Base-by-base conservation (phyloP, 2,797 vertebrate genomes). In the Pogonophryne albipinna region DNA sequence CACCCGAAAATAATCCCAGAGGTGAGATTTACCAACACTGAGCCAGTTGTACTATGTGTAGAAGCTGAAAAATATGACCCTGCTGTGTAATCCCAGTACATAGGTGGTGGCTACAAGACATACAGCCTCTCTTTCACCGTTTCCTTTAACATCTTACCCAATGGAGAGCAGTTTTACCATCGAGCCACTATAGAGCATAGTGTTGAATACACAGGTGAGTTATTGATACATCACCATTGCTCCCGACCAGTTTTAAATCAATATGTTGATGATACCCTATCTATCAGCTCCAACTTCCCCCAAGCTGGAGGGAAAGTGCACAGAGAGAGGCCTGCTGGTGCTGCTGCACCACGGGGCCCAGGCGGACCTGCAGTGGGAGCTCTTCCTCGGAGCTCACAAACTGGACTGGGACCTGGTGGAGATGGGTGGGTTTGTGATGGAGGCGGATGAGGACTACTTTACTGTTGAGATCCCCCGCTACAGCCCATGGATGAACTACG, bases 391-490 rank as follows among this genome's bases (percentile, higher is more conserved):
- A 13, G 80, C 73, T 62, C 82, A 73, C 44, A 85, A 45, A 55
- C 90, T 95, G 79, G 93, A 85, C 80, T 89, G 62, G 58, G 90
- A 91, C 0, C 4, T 90, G 38, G 91, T 80, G 13, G 76, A 87
- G 65, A 74, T 71, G 84, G 87, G 86, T 2, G 89, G 90, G 1
- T 92, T 94, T 3, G 20, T 78, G n/a, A 73, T 93, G 79, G 88
- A 91, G 23, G 85, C 73, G 10, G 89, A 94, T 13, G 77, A 88
- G 1, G 93, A 92, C 27, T 91, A 92, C 66, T 53, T 95, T 56
- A 71, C 80, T 41, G 68, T 95, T 79, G 93, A 91, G 86, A 91
- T 95, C 59, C 92, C 93, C 34, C 75, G 90, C n/a, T 83, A 90
- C 88, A 89, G 94, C 31, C 53, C 68, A 15, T 94, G 84, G 62